A percentile compares a stretch with the other conserved stretches of the same genome.
These are phyloP conservation scores for Strongylocentrotus purpuratus DNA, from an alignment of 35 echinoderm and acorn worm genomes.

Conservation along the genomic window DNA sequence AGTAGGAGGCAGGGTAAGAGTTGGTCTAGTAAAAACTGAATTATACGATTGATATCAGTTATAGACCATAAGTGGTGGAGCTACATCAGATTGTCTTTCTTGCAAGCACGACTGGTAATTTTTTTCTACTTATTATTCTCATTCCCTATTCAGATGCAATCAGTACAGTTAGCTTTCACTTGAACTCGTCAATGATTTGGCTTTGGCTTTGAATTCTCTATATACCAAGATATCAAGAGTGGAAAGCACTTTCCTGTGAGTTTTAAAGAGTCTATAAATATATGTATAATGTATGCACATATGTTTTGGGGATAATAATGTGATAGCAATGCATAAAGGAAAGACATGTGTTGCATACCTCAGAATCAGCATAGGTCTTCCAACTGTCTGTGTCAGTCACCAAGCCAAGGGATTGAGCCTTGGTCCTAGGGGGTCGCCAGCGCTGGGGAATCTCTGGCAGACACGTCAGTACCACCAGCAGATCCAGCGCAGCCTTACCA, in stretches of 20 bases:
- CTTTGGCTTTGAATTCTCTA: too few relatives aligned
- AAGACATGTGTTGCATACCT: constrained; percentile 66
- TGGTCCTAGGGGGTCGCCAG: constrained; percentile 88
- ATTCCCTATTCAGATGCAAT: background rate
- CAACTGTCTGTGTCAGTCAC: constrained; percentile 87
- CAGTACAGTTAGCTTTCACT: background rate
- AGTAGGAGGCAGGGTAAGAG: too few relatives aligned
- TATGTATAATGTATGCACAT: background rate
- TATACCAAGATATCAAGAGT: background rate
- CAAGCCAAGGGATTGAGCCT: constrained; percentile 68
- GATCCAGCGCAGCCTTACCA: constrained; percentile 80
- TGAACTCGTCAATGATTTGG: too few relatives aligned
- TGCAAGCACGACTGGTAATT: background rate
- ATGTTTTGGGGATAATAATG: background rate
- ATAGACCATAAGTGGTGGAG: too few relatives aligned
- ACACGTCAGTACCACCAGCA: constrained; percentile 82
- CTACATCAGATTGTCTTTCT: background rate
- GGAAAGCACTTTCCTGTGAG: background rate
- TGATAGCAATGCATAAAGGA: background rate
- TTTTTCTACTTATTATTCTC: too few relatives aligned
- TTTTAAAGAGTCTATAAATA: background rate
- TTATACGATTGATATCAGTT: too few relatives aligned
- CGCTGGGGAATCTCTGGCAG: constrained; percentile 90
- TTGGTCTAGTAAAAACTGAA: too few relatives aligned
- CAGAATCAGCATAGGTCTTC: constrained; percentile 95